phyloP scores from a whole-genome alignment of 2,797 vertebrate genomes.

The Poecilia wingei region DNA sequence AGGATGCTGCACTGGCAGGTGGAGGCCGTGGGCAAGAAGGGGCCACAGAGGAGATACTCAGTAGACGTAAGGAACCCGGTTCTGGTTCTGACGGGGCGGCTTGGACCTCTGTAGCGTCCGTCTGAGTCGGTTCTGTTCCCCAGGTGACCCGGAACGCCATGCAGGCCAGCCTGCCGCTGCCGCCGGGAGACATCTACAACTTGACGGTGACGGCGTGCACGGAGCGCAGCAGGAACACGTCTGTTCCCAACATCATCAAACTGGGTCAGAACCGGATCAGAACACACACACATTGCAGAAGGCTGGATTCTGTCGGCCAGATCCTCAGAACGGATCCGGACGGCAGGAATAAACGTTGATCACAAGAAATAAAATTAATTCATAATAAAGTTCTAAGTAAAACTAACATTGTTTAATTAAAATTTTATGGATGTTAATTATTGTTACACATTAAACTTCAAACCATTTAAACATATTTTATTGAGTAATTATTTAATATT shows the following conservation, averaged over 20 bases:
- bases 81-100: background rate
- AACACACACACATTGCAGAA: background rate
- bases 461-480: too few species aligned
- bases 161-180: conserved; percentile 88
- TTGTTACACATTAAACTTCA: too few species aligned
- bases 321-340: background rate
- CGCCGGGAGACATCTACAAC: conserved; percentile 96
- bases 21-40: conserved; percentile 88
- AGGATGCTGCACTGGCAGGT: conserved; percentile 96
- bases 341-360: too few species aligned
- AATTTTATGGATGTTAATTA: too few species aligned
- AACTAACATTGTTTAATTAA: too few species aligned
- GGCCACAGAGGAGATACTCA: conserved; percentile 85
- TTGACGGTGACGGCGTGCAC: conserved; percentile 95
- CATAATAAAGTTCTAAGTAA: too few species aligned
- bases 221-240: conserved; percentile 89
- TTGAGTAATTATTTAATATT: too few species aligned
- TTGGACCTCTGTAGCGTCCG: background rate
- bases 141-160: conserved; percentile 92
- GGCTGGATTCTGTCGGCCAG: background rate
- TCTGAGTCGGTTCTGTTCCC: background rate
- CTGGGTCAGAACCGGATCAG: conserved; percentile 82
- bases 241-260: conserved; percentile 87
- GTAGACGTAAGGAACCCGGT: conserved; percentile 69
- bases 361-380: too few species aligned